A percentile compares a stretch with the other conserved stretches of the same genome.
These are phyloP conservation scores for Tortricodes alternella DNA, from an alignment of 2,888 invertebrate genomes.

Conservation along the genomic window DNA sequence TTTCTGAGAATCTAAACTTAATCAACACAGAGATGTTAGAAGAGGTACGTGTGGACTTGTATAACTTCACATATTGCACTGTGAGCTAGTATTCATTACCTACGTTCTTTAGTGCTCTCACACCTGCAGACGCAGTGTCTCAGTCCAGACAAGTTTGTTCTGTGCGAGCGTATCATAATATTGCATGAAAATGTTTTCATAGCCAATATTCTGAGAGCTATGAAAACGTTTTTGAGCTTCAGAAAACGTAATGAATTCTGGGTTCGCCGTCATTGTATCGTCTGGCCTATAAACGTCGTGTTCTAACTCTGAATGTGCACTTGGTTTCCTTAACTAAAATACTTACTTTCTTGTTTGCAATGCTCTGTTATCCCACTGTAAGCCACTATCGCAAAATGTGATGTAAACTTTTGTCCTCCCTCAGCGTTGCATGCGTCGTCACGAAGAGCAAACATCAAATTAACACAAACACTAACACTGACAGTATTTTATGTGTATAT, in stretches of 20 bases:
- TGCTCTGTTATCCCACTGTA: slow-evolving; percentile 15
- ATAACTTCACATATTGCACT: slow-evolving; percentile 45
- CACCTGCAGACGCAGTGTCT: slow-evolving; percentile 12
- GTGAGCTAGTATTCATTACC: slow-evolving; percentile 41
- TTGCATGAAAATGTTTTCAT: neutral
- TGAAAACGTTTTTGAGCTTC: neutral
- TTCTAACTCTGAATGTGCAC: slow-evolving; percentile 33
- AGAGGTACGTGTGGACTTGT: slow-evolving; percentile 52
- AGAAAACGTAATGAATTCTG: slow-evolving; percentile 18
- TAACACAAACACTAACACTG: slow-evolving; percentile 12
- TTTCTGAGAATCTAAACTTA: slow-evolving; percentile 17
- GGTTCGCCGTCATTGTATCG: slow-evolving; percentile 3
- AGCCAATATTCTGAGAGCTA: neutral
- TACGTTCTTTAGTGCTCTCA: slow-evolving; percentile 1
- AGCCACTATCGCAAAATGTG: slow-evolving; percentile 13
- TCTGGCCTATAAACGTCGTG: slow-evolving; percentile 19
- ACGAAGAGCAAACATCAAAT: slow-evolving; percentile 9
- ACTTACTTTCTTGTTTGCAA: slow-evolving; percentile 10
- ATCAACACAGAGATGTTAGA: slow-evolving; percentile 27
- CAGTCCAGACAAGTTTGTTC: neutral
- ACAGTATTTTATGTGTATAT: neutral
- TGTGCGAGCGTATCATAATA: neutral
- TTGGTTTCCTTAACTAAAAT: slow-evolving; percentile 28
- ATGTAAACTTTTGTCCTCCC: slow-evolving; percentile 17
- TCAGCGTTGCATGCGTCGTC: slow-evolving; percentile 21